Conservation (phyloP, 2,888 invertebrate genomes). For the Nasonia oneida region DNA sequence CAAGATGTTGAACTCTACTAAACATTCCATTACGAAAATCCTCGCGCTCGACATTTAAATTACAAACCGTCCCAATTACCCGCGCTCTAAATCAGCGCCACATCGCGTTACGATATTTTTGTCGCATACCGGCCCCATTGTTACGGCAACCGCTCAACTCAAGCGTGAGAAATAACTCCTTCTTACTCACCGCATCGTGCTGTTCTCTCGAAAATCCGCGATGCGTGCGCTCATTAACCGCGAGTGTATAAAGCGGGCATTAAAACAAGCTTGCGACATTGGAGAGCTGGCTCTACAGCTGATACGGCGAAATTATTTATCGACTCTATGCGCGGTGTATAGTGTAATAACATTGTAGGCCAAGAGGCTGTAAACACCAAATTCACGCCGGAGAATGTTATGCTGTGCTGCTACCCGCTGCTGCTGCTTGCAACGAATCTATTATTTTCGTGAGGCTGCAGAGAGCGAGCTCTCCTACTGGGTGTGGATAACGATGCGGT, state of each 20-base stretch:
- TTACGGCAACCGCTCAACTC: conserved; percentile 19
- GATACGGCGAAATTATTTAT: conserved; percentile 58
- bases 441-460: conserved; percentile 23
- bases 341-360: conserved; percentile 51
- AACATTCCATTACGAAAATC: not conserved
- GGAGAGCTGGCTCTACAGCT: not conserved
- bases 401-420: too few species aligned
- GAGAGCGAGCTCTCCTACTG: conserved; percentile 2
- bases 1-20: not conserved
- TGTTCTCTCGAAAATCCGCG: conserved; percentile 33
- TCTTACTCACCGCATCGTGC: not conserved
- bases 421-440: conserved; percentile 19
- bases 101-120: conserved; percentile 38
- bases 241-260: not conserved
- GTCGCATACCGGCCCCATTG: conserved; percentile 31
- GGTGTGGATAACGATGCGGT: conserved; percentile 19
- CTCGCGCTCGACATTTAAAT: conserved; percentile 28
- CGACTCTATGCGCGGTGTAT: not conserved
- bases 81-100: conserved; percentile 21
- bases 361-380: conserved; percentile 30
- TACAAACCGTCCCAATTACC: conserved; percentile 36
- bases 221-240: conserved; percentile 49
- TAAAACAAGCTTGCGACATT: conserved; percentile 17
- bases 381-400: not conserved
- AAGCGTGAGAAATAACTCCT: conserved; percentile 14